A percentile compares a stretch with the other conserved stretches of the same genome.
Evolutionary conservation across 2,888 invertebrate genomes (phyloP).

Genomic region (Cryptus viduatorius): DNA sequence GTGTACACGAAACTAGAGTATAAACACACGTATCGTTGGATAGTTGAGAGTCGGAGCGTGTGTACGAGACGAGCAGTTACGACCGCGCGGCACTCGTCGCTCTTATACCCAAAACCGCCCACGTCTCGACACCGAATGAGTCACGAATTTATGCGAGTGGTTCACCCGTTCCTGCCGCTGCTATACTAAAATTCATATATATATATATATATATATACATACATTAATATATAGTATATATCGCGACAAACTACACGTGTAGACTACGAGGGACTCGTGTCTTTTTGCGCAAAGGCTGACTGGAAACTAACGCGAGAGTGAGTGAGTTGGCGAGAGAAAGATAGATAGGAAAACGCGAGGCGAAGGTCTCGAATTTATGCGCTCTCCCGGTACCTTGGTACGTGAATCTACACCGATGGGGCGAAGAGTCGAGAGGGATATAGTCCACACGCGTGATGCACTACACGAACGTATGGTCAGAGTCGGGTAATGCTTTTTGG

Average conservation of each 20-base stretch:
- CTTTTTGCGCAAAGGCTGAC: constrained; percentile 55
- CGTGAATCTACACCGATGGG: constrained; percentile 45
- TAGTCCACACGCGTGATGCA: constrained; percentile 57
- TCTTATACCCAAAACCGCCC: constrained; percentile 49
- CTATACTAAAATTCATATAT: constrained; percentile 17
- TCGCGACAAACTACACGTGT: constrained; percentile 55
- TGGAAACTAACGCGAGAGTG: constrained; percentile 31
- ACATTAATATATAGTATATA: not conserved
- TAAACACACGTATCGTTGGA: constrained; percentile 44
- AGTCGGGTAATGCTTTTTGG: constrained; percentile 69
- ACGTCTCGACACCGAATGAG: constrained; percentile 52
- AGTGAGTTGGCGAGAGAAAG: constrained; percentile 34
- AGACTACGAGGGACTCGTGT: constrained; percentile 48
- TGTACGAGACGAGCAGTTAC: constrained; percentile 69
- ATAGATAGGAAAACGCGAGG: constrained; percentile 15
- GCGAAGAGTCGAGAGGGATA: not conserved
- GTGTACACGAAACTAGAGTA: constrained; percentile 43
- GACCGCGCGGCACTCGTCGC: constrained; percentile 58
- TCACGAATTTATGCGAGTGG: constrained; percentile 65
- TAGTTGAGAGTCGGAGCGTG: constrained; percentile 4
- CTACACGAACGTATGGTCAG: constrained; percentile 42
- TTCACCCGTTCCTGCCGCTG: constrained; percentile 23
- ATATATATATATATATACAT: not conserved
- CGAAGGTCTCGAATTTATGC: constrained; percentile 65
- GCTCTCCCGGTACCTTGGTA: constrained; percentile 41